Base-by-base conservation (phyloP, 2,113 vertebrate species). In the Anhinga rufa region DNA sequence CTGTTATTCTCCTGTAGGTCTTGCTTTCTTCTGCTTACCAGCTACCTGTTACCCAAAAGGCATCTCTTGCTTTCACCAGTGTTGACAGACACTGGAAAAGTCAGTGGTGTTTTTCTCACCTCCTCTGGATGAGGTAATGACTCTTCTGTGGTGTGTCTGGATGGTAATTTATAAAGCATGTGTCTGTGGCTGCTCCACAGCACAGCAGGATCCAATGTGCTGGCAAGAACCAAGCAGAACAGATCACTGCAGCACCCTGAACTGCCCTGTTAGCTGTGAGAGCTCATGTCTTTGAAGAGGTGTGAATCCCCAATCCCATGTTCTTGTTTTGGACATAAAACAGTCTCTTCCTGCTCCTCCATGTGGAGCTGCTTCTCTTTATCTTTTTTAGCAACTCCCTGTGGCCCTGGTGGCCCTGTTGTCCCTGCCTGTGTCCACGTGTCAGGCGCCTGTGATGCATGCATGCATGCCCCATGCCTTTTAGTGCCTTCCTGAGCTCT, bases 381-480 rank as follows among this genome's bases (percentile, higher is more conserved):
- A 29, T 42, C 29, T n/a, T 14, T 38, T 62, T 48, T 34, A 40
- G 11, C 34, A 66, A 1, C n/a, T 38, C 32, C 42, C 22, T 51
- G 48, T 62, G n/a, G 36, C 21, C 26, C 38, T 58, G 25, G 36
- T 44, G 70, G 32, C 12, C n/a, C 17, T 11, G 58, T 24, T 72
- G 26, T 49, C 21, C 42, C 10, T 57, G 25, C 21, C 48, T 26
- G 14, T 36, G n/a, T 40, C n/a, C 34, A 12, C 0, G 1, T n/a
- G 19, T 34, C 26, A 52, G 44, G 32, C 65, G 51, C 7, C 44
- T 9, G 10, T 58, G 26, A 42, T 44, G 12, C 32, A 11, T 7
- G 15, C 44, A 26, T 3, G 3, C 6, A 4, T 44, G 6, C 16
- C 19, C 15, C 4, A 0, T 25, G 28, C 16, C 42, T 44, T 51